These are phyloP conservation scores for Sebastes cheni DNA, from an alignment of 2,797 vertebrate genomes.

Conservation along the genomic window DNA sequence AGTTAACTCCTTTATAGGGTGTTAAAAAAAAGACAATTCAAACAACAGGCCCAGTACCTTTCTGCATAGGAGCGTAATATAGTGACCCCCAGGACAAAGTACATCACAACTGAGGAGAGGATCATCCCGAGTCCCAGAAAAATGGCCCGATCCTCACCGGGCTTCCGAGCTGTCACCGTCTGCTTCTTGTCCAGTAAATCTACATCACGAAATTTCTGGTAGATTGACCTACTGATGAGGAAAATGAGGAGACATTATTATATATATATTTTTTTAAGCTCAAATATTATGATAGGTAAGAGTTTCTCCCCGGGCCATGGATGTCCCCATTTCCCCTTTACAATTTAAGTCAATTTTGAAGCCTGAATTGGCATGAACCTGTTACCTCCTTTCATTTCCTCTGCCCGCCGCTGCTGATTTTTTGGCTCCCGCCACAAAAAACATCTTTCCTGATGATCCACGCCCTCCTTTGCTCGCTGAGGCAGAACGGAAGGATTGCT, in stretches of 20 bases:
- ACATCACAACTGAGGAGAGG: conserved; percentile 95
- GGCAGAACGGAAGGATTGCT: conserved; percentile 71
- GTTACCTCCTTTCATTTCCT: conserved; percentile 90
- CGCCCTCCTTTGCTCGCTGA: conserved; percentile 75
- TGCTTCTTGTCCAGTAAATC: conserved; percentile 95
- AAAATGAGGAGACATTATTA: conserved; percentile 1
- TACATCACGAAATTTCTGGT: conserved; percentile 92
- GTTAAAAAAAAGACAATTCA: neutral
- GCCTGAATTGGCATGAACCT: conserved; percentile 1
- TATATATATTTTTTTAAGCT: neutral
- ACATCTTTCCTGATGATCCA: conserved; percentile 89
- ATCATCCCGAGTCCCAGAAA: conserved; percentile 95
- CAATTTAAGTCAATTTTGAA: neutral
- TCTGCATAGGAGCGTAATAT: conserved; percentile 91
- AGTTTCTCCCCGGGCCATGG: neutral
- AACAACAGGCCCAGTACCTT: conserved; percentile 82
- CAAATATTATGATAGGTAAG: neutral
- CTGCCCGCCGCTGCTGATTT: conserved; percentile 75
- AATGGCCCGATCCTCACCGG: conserved; percentile 94
- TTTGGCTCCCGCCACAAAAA: conserved; percentile 92
- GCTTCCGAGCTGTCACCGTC: conserved; percentile 92
- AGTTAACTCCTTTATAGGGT: neutral
- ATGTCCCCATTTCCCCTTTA: neutral
- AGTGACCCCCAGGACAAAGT: conserved; percentile 94
- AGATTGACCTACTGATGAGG: conserved; percentile 86